These are phyloP conservation scores for Bradynema listronoti DNA, from an alignment of 1,140 invertebrate species.

Conservation along the genomic window DNA sequence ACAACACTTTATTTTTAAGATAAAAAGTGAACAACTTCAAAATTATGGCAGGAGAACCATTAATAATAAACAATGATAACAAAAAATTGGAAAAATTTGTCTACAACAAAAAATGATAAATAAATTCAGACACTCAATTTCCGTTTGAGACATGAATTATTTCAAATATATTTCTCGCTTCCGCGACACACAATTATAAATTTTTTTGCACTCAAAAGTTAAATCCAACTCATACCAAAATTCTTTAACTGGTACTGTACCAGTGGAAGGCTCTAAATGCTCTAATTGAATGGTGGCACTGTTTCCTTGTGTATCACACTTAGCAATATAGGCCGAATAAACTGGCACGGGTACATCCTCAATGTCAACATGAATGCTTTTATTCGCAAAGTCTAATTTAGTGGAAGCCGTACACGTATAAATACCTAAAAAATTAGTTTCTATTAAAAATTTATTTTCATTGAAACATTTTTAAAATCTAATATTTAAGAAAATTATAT, in stretches of 20 bases:
- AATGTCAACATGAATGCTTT: conserved; percentile 79
- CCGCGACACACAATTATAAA: background rate
- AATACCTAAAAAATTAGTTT: no score
- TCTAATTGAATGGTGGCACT: conserved; percentile 75
- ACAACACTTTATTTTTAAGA: no score
- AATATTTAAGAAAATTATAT: no score
- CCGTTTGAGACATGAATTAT: background rate
- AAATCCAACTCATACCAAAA: conserved; percentile 43
- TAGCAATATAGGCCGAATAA: conserved; percentile 63
- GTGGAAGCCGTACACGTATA: conserved; percentile 91
- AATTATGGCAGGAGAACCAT: no score
- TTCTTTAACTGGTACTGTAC: conserved; percentile 48
- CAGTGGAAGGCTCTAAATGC: conserved; percentile 76
- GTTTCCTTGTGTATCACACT: conserved; percentile 62
- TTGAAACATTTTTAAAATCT: no score
- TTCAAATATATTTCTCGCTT: background rate
- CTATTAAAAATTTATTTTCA: no score
- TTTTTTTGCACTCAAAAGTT: no score
- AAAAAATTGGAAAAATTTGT: no score
- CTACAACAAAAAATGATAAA: no score
- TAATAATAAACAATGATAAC: no score
- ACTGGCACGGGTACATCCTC: conserved; percentile 91
- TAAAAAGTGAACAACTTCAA: no score
- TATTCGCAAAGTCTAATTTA: conserved; percentile 73
- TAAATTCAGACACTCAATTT: no score